Evolutionary conservation across 2,797 vertebrate species (phyloP).

Genomic region (Lerista edwardsae): DNA sequence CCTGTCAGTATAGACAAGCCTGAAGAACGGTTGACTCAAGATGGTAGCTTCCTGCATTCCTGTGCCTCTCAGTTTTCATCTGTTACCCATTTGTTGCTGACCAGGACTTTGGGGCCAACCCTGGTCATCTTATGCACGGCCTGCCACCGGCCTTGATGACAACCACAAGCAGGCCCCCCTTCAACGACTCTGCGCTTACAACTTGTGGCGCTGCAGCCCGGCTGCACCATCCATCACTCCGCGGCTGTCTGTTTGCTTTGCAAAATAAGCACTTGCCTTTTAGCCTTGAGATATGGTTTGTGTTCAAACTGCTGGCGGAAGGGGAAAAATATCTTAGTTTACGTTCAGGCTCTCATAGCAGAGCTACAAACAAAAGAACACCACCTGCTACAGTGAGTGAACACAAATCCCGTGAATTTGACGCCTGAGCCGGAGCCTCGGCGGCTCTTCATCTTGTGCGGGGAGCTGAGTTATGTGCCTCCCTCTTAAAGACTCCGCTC

Average conservation of each 20-base stretch:
- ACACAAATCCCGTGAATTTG: neutral
- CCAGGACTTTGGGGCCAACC: neutral
- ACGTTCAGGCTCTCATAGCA: neutral
- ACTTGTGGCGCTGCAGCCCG: neutral
- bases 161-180: neutral
- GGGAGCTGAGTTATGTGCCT: conserved; percentile 1
- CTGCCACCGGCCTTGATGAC: neutral
- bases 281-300: neutral
- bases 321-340: neutral
- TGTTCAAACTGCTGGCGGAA: neutral
- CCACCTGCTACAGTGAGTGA: neutral
- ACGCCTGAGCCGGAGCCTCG: neutral
- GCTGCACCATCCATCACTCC: conserved; percentile 5
- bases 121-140: neutral
- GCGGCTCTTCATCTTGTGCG: fast-evolving
- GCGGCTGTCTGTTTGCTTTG: conserved; percentile 3
- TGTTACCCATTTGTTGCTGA: neutral
- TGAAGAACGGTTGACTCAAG: too few species aligned
- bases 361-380: neutral
- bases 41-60: too few species aligned
- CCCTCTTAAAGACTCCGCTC: fast-evolving
- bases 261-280: conserved; percentile 2
- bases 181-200: neutral
- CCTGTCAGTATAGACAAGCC: too few species aligned
- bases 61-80: too few species aligned